Percentiles rank a stretch among this genome's conserved stretches.
These are phyloP conservation scores for Armadillidium nasatum DNA, from an alignment of 1,140 invertebrate genomes.

Conservation along the genomic window DNA sequence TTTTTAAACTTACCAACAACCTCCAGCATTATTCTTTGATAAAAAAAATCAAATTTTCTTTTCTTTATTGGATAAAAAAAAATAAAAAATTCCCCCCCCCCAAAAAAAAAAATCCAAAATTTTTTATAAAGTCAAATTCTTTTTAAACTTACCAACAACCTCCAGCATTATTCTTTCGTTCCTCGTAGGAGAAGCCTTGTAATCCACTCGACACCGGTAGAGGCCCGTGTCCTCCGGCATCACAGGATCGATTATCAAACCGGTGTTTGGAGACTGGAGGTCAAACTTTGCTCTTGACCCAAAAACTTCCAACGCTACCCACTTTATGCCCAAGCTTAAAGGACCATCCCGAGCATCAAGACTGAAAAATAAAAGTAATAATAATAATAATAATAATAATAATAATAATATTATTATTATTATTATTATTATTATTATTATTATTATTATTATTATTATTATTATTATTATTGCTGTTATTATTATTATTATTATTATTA, in stretches of 20 bases:
- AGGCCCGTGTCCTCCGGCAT: constrained; percentile 69
- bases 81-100: too few species aligned
- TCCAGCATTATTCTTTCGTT: constrained; percentile 84
- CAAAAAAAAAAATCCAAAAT: too few species aligned
- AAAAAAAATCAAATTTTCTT: too few species aligned
- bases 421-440: too few species aligned
- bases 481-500: too few species aligned
- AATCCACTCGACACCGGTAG: constrained; percentile 82
- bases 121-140: too few species aligned
- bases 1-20: constrained; percentile 78
- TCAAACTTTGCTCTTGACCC: not conserved
- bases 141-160: constrained; percentile 76
- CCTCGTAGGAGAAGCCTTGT: constrained; percentile 78
- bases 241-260: constrained; percentile 21
- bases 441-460: too few species aligned
- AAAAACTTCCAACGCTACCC: constrained; percentile 4
- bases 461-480: too few species aligned
- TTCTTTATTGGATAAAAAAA: too few species aligned
- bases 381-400: too few species aligned
- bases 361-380: not conserved
- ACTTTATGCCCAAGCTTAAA: not conserved
- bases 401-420: too few species aligned
- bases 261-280: constrained; percentile 14
- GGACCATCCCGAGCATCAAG: not conserved
- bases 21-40: constrained; percentile 79